Evolutionary conservation across 2,113 vertebrate genomes (phyloP).

Genomic region (Scophthalmus maximus): DNA sequence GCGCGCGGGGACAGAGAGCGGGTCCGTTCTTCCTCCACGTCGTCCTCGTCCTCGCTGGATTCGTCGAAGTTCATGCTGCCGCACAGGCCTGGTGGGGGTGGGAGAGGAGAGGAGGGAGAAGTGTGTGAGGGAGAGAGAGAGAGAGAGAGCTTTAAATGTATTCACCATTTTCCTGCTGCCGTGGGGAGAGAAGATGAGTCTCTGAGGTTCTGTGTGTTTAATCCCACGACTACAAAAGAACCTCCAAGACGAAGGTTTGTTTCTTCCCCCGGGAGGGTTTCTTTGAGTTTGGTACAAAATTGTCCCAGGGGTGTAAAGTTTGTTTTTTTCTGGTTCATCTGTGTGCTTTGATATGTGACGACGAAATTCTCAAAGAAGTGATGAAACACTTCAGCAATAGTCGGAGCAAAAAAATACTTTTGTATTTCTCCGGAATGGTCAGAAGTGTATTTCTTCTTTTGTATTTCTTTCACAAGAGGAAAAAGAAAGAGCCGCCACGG

Average conservation of each 20-base stretch:
- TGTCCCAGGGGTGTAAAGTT: no score
- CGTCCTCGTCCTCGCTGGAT: slow-evolving; percentile 81
- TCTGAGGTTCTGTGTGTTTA: background rate
- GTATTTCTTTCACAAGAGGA: no score
- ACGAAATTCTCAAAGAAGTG: slow-evolving; percentile 29
- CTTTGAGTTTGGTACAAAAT: no score
- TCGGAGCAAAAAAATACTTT: background rate
- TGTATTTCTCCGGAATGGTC: no score
- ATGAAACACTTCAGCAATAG: slow-evolving; percentile 45
- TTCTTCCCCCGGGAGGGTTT: background rate
- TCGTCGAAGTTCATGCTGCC: slow-evolving; percentile 96
- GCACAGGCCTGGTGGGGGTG: slow-evolving; percentile 91
- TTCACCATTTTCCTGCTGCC: background rate
- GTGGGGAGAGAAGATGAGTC: slow-evolving; percentile 1
- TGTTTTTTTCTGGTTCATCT: no score
- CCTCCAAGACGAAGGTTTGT: background rate
- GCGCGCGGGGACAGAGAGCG: slow-evolving; percentile 76
- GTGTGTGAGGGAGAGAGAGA: background rate
- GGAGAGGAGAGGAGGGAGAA: background rate
- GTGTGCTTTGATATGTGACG: no score
- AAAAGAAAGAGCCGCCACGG: no score
- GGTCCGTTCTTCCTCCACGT: slow-evolving; percentile 73
- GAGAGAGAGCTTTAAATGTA: background rate
- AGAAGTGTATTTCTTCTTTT: no score
- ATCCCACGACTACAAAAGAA: slow-evolving; percentile 8